Conservation (phyloP, 2,113 vertebrate genomes). For the Promerops cafer region DNA sequence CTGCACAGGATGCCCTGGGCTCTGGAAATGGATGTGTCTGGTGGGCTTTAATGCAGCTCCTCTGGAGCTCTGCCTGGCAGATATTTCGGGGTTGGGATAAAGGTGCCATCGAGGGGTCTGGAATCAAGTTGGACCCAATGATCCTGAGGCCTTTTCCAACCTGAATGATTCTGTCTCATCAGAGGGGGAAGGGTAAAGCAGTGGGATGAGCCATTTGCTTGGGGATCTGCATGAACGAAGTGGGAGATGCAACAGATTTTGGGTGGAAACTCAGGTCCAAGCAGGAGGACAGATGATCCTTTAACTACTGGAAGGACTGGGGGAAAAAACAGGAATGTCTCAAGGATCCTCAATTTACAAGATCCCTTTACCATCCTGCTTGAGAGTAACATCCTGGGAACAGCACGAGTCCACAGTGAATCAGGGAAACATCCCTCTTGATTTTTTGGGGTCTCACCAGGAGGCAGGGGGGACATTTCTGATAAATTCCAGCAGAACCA, state of each 20-base stretch:
- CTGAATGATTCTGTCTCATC: neutral
- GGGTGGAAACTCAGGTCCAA: neutral
- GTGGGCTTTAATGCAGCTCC: neutral
- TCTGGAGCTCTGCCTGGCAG: accelerated
- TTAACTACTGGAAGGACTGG: neutral
- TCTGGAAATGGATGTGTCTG: neutral
- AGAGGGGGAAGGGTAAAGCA: neutral
- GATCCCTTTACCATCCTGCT: neutral
- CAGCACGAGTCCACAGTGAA: neutral
- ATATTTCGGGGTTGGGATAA: neutral
- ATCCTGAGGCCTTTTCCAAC: neutral
- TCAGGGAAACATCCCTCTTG: neutral
- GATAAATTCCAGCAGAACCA: neutral
- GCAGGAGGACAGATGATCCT: neutral
- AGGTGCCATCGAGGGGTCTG: neutral
- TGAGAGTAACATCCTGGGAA: neutral
- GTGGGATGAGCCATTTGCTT: neutral
- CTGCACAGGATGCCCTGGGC: neutral
- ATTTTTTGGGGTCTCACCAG: neutral
- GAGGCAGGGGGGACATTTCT: neutral
- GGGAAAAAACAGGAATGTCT: neutral
- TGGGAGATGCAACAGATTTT: neutral
- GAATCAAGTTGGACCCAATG: neutral
- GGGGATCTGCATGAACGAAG: neutral
- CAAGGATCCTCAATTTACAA: neutral